A percentile compares a stretch with the other conserved stretches of the same genome.
These are phyloP conservation scores for Heliocidaris tuberculata DNA, from an alignment of 35 echinoderm and acorn worm genomes.

Conservation along the genomic window DNA sequence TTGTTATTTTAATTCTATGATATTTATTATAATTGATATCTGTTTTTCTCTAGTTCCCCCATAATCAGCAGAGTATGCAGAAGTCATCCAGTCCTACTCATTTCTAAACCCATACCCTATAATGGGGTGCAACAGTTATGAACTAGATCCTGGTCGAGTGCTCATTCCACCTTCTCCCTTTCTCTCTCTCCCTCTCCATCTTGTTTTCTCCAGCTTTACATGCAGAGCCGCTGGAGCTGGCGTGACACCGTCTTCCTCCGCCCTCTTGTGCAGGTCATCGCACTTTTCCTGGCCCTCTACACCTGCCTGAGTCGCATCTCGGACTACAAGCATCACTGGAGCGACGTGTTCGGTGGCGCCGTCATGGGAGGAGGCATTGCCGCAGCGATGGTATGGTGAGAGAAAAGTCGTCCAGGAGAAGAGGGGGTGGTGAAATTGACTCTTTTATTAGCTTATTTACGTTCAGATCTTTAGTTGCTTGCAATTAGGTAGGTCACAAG, in stretches of 20 bases:
- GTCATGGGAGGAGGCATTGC: conserved; percentile 68
- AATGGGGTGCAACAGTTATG: background rate
- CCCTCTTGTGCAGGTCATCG: conserved; percentile 79
- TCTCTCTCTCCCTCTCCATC: conserved; percentile 7
- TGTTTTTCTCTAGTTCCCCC: no score
- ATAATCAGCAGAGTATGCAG: no score
- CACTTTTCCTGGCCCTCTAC: conserved; percentile 78
- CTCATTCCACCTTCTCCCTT: background rate
- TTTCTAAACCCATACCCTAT: no score
- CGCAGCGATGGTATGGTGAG: conserved; percentile 77
- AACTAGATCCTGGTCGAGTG: background rate
- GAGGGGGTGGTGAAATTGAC: conserved; percentile 23
- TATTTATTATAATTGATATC: no score
- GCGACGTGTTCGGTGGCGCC: conserved; percentile 83
- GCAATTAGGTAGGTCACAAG: background rate
- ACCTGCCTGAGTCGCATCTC: conserved; percentile 82
- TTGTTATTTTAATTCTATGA: no score
- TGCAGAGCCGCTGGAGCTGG: conserved; percentile 88
- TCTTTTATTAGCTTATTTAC: background rate
- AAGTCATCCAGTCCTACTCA: no score
- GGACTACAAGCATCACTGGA: conserved; percentile 97
- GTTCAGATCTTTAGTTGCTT: background rate
- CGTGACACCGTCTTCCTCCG: conserved; percentile 72
- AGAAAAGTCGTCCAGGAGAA: background rate
- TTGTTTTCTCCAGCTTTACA: conserved; percentile 75